Conservation (phyloP, 2,113 vertebrate genomes). For the Salminus brasiliensis region DNA sequence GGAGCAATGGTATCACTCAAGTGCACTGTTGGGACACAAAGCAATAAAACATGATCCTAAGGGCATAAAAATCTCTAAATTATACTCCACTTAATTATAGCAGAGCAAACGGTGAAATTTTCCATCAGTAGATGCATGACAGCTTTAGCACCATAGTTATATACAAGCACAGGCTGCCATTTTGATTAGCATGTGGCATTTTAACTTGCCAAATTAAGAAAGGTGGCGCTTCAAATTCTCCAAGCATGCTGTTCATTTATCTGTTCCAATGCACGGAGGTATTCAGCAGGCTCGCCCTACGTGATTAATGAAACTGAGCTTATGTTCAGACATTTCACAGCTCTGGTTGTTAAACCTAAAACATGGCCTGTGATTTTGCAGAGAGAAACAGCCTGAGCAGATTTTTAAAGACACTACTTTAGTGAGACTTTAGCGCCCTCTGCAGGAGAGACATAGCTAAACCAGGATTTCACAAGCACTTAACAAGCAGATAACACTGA, state of each 20-base stretch:
- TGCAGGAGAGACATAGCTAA: background rate
- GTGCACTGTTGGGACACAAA: background rate
- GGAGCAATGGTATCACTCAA: background rate
- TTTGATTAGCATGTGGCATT: background rate
- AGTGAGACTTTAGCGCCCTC: conserved; percentile 15
- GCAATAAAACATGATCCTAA: conserved; percentile 6
- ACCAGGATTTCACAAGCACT: background rate
- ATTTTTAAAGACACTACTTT: background rate
- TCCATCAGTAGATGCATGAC: background rate
- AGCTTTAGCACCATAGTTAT: background rate
- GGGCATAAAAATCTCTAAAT: conserved; percentile 6
- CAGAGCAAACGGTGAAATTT: background rate
- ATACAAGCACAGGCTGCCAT: background rate
- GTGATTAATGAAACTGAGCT: background rate
- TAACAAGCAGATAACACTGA: background rate
- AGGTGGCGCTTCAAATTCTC: background rate
- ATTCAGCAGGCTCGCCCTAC: background rate
- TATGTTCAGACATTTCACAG: background rate
- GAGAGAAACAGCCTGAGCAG: background rate
- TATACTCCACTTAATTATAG: conserved; percentile 17
- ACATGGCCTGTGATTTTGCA: background rate
- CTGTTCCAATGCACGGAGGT: background rate
- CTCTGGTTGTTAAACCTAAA: conserved; percentile 17
- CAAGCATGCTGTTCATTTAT: background rate
- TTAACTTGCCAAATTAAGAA: background rate